A percentile compares a stretch with the other conserved stretches of the same genome.
Evolutionary conservation across 2,888 invertebrate species (phyloP).

Genomic region (Tenthredo distinguenda): DNA sequence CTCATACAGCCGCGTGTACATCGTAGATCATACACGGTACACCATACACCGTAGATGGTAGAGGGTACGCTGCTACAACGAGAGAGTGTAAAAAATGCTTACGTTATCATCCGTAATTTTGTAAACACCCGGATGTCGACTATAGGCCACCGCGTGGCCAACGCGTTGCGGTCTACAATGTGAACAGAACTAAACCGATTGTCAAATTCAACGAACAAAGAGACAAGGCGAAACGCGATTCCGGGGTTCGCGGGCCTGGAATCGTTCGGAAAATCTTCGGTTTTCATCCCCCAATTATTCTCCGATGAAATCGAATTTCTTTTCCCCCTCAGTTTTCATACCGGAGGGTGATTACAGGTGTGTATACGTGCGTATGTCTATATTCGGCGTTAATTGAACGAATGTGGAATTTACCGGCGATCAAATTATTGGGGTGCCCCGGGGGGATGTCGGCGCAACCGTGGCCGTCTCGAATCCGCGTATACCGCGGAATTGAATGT

Average conservation of each 20-base stretch:
- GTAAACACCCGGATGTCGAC: conserved; percentile 70
- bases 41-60: conserved; percentile 63
- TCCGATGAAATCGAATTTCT: not conserved
- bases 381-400: not conserved
- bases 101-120: conserved; percentile 78
- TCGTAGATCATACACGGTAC: conserved; percentile 60
- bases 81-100: conserved; percentile 76
- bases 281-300: not conserved
- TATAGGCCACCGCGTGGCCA: conserved; percentile 51
- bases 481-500: not conserved
- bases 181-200: not conserved
- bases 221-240: too few species aligned
- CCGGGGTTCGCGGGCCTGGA: too few species aligned
- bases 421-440: not conserved
- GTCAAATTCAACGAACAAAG: not conserved
- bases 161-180: conserved; percentile 53
- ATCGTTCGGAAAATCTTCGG: not conserved
- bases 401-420: not conserved
- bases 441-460: not conserved
- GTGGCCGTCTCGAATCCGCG: not conserved
- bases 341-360: not conserved
- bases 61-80: conserved; percentile 49
- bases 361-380: not conserved
- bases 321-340: not conserved
- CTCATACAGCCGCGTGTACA: conserved; percentile 50